These are phyloP conservation scores for Lacerta bilineata DNA, from an alignment of 2,797 vertebrate species.

Conservation along the genomic window DNA sequence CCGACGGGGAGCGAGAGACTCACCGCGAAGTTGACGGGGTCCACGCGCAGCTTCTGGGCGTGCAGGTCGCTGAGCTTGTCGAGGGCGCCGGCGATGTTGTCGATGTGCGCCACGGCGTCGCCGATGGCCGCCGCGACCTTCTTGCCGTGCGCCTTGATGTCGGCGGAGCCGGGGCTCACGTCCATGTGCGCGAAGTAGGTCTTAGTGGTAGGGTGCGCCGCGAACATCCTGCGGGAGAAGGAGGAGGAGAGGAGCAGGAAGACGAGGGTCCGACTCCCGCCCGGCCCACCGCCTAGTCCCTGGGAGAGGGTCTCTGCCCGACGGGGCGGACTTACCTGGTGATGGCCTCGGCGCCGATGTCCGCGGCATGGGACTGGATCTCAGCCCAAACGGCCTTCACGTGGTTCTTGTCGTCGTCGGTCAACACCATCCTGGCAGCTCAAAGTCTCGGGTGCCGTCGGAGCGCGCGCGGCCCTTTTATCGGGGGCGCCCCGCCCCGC, in stretches of 20 bases:
- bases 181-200: no score
- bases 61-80: conserved; percentile 68
- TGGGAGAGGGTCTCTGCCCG: rapidly evolving
- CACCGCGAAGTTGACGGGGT: conserved; percentile 82
- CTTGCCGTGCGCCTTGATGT: conserved; percentile 79
- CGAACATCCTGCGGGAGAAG: conserved; percentile 79
- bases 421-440: conserved; percentile 78
- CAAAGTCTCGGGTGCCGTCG: conserved; percentile 31
- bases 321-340: conserved; percentile 77
- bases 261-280: no score
- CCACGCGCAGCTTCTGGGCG: no score
- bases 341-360: conserved; percentile 77
- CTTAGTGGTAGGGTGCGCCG: conserved; percentile 77
- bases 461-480: conserved; percentile 47
- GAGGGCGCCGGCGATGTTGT: conserved; percentile 80
- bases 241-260: neutral
- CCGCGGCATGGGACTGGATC: conserved; percentile 36
- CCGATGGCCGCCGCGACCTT: conserved; percentile 75
- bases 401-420: conserved; percentile 76
- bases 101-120: conserved; percentile 75
- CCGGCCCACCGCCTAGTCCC: rapidly evolving
- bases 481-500: neutral
- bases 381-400: conserved; percentile 77
- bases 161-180: conserved; percentile 72
- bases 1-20: neutral